Base-by-base conservation (phyloP, 1,140 invertebrate genomes). In the Drosophila seguyi region DNA sequence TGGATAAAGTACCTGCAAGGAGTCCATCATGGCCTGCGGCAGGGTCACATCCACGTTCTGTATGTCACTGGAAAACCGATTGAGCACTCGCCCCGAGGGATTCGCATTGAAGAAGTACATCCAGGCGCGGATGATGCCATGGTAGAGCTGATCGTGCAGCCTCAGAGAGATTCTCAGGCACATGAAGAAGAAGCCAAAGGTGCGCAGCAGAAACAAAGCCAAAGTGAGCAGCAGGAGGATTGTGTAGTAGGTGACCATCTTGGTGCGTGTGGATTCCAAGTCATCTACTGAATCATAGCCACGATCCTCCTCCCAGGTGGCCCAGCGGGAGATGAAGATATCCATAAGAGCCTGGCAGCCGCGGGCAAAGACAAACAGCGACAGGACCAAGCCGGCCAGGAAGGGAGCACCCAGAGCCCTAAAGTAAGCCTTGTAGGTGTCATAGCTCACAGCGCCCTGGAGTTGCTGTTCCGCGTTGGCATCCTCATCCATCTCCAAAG, bases 81-180 rank as follows among this genome's bases (percentile, higher is more conserved):
- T 98, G 3, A 98, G 93, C 55, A 98, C 96, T 16, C 97, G 93
- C 14, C 96, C 96, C 75, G 94, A 94, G 2, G 97, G 96, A 92
- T 98, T 98, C 1, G 95, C 96, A 87, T 98, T 97, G 93, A 98
- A 99, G 92, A 98, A 99, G 13, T 94, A 94, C 94, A 98, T 97
- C 0, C 96, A 96, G 0, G 97, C 96, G 11, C 96, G 94, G 31
- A 97, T 95, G 1, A 99, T 95, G 50, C 95, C 95, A 11, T 93
- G 92, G 88, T 98, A 98, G 96, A 99, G 98, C 16, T 92, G 93
- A 87, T 98, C 96, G 85, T 99, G 98, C 6, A 98, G 92, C 16
- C 93, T 95, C 47, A 95, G 95, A 0, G 97, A 98, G 6, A 97
- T 95, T 29, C 94, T 93, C 94, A 97, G 96, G 57, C 97, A 97